These are phyloP conservation scores for Etheostoma nigrum DNA, from an alignment of 2,797 vertebrate species.

Conservation along the genomic window DNA sequence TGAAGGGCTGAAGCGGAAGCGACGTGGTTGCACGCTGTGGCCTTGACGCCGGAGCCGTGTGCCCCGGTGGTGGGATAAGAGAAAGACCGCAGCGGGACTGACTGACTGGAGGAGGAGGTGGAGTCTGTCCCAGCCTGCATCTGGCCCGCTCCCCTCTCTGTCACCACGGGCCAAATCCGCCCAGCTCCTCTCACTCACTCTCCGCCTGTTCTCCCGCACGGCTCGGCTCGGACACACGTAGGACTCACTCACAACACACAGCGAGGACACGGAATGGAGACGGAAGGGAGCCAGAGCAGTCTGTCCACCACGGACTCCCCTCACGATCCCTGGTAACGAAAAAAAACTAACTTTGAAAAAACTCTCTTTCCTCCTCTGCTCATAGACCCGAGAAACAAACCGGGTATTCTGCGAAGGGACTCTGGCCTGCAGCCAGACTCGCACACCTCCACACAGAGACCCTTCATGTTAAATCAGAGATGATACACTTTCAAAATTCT, in stretches of 20 bases:
- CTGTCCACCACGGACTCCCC: slow-evolving; percentile 96
- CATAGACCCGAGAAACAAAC: slow-evolving; percentile 46
- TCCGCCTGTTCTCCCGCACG: slow-evolving; percentile 79
- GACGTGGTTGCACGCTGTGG: fast-evolving
- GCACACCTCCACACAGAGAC: background rate
- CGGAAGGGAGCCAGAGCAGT: slow-evolving; percentile 96
- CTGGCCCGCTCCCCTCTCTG: slow-evolving; percentile 84
- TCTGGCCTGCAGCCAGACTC: slow-evolving; percentile 31
- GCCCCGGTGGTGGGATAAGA: slow-evolving; percentile 57
- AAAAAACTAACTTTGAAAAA: slow-evolving; percentile 36
- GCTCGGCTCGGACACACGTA: slow-evolving; percentile 74
- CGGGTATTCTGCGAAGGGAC: slow-evolving; percentile 44
- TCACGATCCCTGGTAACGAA: slow-evolving; percentile 94
- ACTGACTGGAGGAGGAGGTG: slow-evolving; percentile 76
- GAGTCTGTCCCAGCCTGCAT: slow-evolving; percentile 85
- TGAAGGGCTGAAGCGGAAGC: slow-evolving; percentile 53
- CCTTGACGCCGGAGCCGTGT: slow-evolving; percentile 18
- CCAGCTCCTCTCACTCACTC: slow-evolving; percentile 81
- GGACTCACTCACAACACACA: slow-evolving; percentile 55
- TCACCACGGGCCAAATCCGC: slow-evolving; percentile 84
- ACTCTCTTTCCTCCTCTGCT: slow-evolving; percentile 37
- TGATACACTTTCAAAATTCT: slow-evolving; percentile 8
- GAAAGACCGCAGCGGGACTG: slow-evolving; percentile 47
- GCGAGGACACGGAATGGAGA: slow-evolving; percentile 90
- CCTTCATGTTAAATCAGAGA: slow-evolving; percentile 44